Percentiles rank a stretch among this genome's conserved stretches.
Conservation (phyloP, 2,797 vertebrate species). For the Geotrypetes seraphini region DNA sequence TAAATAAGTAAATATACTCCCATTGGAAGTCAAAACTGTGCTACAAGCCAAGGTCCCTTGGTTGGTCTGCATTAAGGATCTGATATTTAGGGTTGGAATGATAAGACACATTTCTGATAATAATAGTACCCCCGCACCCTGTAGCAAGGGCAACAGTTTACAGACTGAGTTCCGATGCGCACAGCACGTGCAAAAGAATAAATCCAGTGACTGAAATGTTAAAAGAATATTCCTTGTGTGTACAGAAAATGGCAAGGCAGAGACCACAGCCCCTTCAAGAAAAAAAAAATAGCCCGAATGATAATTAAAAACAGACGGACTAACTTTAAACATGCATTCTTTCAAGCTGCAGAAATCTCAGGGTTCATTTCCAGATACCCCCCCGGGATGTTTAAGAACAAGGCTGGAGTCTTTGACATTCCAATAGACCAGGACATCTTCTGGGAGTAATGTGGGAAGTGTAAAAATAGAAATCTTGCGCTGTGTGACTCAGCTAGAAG, state of each 20-base stretch:
- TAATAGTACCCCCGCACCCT: background rate
- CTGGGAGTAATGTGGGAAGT: background rate
- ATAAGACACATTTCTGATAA: background rate
- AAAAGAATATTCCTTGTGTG: too few species aligned
- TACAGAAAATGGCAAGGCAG: too few species aligned
- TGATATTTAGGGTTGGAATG: too few species aligned
- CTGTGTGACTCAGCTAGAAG: too few species aligned
- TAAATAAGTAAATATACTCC: too few species aligned
- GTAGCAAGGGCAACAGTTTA: background rate
- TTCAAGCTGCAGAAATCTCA: background rate
- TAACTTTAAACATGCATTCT: background rate
- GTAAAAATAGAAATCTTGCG: background rate
- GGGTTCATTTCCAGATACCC: constrained; percentile 3
- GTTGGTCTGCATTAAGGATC: too few species aligned
- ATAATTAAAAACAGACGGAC: constrained; percentile 9
- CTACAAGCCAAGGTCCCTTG: too few species aligned
- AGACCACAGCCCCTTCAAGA: too few species aligned
- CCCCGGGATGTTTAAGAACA: background rate
- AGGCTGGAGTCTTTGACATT: constrained; percentile 1
- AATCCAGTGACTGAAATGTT: too few species aligned
- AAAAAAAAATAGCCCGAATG: background rate
- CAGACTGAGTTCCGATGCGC: too few species aligned
- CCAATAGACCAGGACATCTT: constrained; percentile 1
- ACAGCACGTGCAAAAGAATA: background rate
- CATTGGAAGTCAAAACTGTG: too few species aligned